Base-by-base conservation (phyloP, 2,888 invertebrate genomes). In the Sminthurides aquaticus region DNA sequence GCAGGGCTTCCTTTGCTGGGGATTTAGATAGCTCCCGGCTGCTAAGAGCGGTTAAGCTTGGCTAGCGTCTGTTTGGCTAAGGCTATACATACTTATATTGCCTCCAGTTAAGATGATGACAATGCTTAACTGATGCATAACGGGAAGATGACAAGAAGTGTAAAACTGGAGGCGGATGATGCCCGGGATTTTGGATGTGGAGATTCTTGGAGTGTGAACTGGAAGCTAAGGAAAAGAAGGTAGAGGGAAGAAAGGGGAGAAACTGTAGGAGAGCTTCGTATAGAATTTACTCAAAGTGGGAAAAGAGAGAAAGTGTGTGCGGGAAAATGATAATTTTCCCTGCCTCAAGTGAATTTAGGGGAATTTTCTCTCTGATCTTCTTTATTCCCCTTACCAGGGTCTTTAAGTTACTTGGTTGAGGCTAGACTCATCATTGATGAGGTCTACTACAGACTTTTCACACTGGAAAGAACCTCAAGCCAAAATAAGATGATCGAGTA, bases 271-370 rank as follows among this genome's bases (percentile, higher is more conserved):
- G 15, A 43, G 48, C 48, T 43, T 15, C 48, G 8, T 43, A 43
- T 15, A 15, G 48, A 54, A 54, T 54, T 20, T 57, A 2, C 20
- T 28, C 28, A 34, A 5, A 34, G 43, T 15, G 43, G 43, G n/a
- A n/a, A n/a, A n/a, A 34, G 5, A 15, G 43, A 11, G 43, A 34
- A 34, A 34, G 43, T 34, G 43, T 56, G 57, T 62, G 62, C 48
- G 25, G 49, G 49, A 52, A 64, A 54, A 64, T 64, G 64, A 64
- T 64, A 64, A 64, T 64, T 59, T 52, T 64, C 54, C 52, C 58
- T 48, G 54, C 64, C 64, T 54, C 54, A 20, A 59, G 62, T 62
- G 62, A 62, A 62, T 62, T 62, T 62, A 15, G 43, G 43, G 43
- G 43, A 34, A 34, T 34, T 34, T 34, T 34, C n/a, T 34, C 43